Base-by-base conservation (phyloP, 2,888 invertebrate genomes). In the Phytoseiulus persimilis region DNA sequence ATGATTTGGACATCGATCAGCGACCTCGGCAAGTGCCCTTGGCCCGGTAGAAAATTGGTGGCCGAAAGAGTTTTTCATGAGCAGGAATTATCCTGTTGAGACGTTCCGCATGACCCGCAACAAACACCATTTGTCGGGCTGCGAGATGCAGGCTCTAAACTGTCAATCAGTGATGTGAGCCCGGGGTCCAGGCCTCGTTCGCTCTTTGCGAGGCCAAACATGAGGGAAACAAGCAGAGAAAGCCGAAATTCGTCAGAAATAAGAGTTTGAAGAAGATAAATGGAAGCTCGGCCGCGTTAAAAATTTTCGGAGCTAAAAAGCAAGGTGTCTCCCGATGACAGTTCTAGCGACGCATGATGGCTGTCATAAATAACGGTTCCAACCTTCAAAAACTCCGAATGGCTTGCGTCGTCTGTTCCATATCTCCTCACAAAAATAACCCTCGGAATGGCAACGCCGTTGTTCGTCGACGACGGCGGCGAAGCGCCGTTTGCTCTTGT, bases 301-400 rank as follows among this genome's bases (percentile, higher is more conserved):
- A 65, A 65, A 28, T 23, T 65, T 65, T 28, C 28, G 18, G 65
- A 65, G 65, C 65, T 65, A 28, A 28, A 65, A 65, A 65, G 39
- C 39, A 39, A 65, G 28, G 65, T 65, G 65, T 65, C 65, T 65
- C 11, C 65, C 65, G 65, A 65, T 65, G 65, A 65, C 65, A 65
- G 65, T 65, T 65, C 65, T 28, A 14, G 23, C 18, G 65, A 23
- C 28, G 65, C 65, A 65, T 65, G 65, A 65, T 65, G 65, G 65
- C 65, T 65, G 65, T 65, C 65, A 65, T 65, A 65, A 65, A 65
- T 65, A 65, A 65, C 65, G 14, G 65, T 28, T 65, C 65, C 65
- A 65, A 65, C 65, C 65, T 65, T 65, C 65, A 65, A 65, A 65
- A 65, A 65, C 65, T 65, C 65, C 65, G 65, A 65, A 65, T 65